Percentiles rank a stretch among this genome's conserved stretches.
phyloP scores from a whole-genome alignment of 2,888 invertebrate species.

The Ellobium chinense region DNA sequence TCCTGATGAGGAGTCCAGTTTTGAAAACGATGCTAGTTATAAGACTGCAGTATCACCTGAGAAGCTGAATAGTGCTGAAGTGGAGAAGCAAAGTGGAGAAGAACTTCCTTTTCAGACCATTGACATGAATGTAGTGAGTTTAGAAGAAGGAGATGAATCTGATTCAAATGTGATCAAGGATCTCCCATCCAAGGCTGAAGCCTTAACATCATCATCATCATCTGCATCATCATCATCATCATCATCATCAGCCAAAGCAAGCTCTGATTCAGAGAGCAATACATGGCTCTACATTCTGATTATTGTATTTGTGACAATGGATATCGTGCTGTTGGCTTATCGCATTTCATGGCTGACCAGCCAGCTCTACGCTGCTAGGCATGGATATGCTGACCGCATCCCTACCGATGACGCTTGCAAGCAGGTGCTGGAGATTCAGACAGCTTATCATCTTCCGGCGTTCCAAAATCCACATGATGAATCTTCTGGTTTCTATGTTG shows the following conservation, averaged over 20 bases:
- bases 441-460: constrained; percentile 60
- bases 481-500: constrained; percentile 49
- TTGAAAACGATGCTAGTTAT: background rate
- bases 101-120: background rate
- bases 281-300: constrained; percentile 62
- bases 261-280: background rate
- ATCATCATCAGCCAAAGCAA: background rate
- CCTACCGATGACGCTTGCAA: constrained; percentile 68
- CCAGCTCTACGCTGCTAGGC: constrained; percentile 58
- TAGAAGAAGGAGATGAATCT: background rate
- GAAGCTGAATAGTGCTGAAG: background rate
- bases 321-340: constrained; percentile 63
- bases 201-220: background rate
- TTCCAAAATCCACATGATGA: constrained; percentile 53
- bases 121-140: background rate
- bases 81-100: background rate
- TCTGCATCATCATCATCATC: background rate
- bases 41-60: background rate
- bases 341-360: constrained; percentile 66
- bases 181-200: background rate
- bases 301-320: constrained; percentile 63
- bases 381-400: constrained; percentile 66
- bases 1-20: background rate
- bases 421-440: constrained; percentile 67
- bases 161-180: background rate